Evolutionary conservation across 2,888 invertebrate genomes (phyloP).

Genomic region (Sabellastarte sp.): DNA sequence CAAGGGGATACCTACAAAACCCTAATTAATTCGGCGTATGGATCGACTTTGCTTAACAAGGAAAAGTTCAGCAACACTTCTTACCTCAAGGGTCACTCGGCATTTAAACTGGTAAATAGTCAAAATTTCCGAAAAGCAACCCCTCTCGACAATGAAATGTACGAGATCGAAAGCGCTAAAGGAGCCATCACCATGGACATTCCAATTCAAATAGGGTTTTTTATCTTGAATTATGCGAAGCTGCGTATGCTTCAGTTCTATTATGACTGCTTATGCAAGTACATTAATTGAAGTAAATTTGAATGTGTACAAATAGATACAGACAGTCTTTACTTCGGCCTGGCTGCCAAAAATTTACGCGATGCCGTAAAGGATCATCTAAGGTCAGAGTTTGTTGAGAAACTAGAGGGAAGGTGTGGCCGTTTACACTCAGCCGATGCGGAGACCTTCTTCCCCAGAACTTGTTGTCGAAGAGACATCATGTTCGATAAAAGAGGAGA

Average conservation of each 20-base stretch:
- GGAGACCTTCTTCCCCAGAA: not conserved
- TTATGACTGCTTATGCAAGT: not conserved
- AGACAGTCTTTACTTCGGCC: not conserved
- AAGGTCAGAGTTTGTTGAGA: not conserved
- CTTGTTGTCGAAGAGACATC: slow-evolving; percentile 1
- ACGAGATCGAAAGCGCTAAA: slow-evolving; percentile 1
- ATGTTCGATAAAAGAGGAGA: not conserved
- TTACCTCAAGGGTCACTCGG: not conserved
- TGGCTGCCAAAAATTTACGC: not conserved
- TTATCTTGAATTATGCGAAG: not conserved
- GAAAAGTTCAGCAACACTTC: not conserved
- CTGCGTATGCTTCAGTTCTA: not conserved
- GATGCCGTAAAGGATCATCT: not conserved
- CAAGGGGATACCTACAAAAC: slow-evolving; percentile 23
- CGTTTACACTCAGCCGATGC: not conserved
- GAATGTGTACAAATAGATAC: not conserved
- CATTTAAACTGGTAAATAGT: not conserved
- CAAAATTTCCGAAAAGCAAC: not conserved
- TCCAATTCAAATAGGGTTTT: not conserved
- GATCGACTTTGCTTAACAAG: slow-evolving; percentile 27
- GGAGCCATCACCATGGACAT: not conserved
- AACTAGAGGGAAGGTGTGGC: not conserved
- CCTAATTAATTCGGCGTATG: slow-evolving; percentile 23
- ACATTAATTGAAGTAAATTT: not conserved
- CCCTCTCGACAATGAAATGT: not conserved